Evolutionary conservation across 2,888 invertebrate genomes (phyloP).

Genomic region (Harpalus rufipes): DNA sequence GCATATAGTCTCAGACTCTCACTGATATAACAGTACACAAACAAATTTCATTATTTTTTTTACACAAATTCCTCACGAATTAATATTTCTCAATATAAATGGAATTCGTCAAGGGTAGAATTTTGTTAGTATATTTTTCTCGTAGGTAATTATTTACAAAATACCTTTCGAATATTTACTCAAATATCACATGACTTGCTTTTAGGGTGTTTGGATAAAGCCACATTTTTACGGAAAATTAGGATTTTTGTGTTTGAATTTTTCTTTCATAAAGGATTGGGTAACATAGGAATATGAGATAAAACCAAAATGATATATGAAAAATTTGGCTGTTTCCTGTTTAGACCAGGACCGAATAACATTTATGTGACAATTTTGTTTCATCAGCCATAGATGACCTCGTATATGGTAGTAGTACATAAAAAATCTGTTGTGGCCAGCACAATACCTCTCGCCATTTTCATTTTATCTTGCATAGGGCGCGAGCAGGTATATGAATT

Average conservation of each 20-base stretch:
- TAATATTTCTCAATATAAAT: slow-evolving; percentile 33
- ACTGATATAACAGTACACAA: not conserved
- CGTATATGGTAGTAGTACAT: too few relatives aligned
- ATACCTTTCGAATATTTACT: slow-evolving; percentile 50
- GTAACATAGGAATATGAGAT: not conserved
- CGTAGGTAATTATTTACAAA: slow-evolving; percentile 33
- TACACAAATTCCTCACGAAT: slow-evolving; percentile 19
- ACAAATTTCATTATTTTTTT: slow-evolving; percentile 42
- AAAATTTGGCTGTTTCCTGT: not conserved
- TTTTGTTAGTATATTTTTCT: slow-evolving; percentile 40
- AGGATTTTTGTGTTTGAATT: slow-evolving; percentile 20
- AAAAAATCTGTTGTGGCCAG: too few relatives aligned
- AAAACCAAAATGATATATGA: not conserved
- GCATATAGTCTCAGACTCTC: not conserved
- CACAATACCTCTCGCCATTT: too few relatives aligned
- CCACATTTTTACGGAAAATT: slow-evolving; percentile 4
- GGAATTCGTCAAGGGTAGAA: slow-evolving; percentile 50
- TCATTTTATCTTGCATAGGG: too few relatives aligned
- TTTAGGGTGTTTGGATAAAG: not conserved
- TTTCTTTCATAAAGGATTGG: slow-evolving; percentile 9
- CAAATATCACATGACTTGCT: slow-evolving; percentile 32
- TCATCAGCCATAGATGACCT: too few relatives aligned
- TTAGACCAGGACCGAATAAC: not conserved
- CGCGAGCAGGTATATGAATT: too few relatives aligned
- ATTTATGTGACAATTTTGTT: too few relatives aligned